Conservation (phyloP, 2,797 vertebrate species). For the Rhodeus uyekii region DNA sequence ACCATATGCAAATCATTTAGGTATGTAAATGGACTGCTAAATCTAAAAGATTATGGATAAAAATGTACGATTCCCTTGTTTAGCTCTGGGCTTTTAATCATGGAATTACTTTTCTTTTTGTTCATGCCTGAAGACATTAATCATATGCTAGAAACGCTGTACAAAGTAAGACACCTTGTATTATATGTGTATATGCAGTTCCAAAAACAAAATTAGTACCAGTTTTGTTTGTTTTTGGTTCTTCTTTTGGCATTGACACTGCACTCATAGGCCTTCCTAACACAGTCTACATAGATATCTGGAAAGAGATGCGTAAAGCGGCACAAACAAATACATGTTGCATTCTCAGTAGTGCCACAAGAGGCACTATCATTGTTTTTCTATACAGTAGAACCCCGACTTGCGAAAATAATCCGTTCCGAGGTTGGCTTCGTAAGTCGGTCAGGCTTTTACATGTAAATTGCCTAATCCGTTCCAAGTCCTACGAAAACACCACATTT, state of each 20-base stretch:
- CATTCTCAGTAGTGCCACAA: background rate
- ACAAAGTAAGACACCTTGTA: constrained; percentile 84
- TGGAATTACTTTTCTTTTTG: constrained; percentile 69
- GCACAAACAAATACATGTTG: background rate
- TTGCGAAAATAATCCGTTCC: no score
- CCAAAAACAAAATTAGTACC: background rate
- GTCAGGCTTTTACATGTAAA: no score
- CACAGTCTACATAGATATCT: background rate
- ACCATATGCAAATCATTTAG: constrained; percentile 84
- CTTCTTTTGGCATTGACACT: background rate
- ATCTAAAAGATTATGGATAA: constrained; percentile 79
- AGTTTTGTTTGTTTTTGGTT: background rate
- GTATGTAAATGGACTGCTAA: constrained; percentile 78
- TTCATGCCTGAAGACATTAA: constrained; percentile 84
- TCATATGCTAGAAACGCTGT: constrained; percentile 82
- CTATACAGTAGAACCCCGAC: no score
- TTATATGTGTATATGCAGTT: constrained; percentile 73
- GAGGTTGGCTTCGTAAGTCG: no score
- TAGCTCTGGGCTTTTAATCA: constrained; percentile 69
- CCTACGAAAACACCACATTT: no score
- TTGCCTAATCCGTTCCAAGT: no score
- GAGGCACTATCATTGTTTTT: background rate
- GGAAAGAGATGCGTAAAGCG: background rate
- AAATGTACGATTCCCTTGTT: constrained; percentile 66
- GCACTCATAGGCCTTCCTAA: background rate